A percentile compares a stretch with the other conserved stretches of the same genome.
Evolutionary conservation across 1,140 invertebrate species (phyloP).

Genomic region (Ips nitidus): DNA sequence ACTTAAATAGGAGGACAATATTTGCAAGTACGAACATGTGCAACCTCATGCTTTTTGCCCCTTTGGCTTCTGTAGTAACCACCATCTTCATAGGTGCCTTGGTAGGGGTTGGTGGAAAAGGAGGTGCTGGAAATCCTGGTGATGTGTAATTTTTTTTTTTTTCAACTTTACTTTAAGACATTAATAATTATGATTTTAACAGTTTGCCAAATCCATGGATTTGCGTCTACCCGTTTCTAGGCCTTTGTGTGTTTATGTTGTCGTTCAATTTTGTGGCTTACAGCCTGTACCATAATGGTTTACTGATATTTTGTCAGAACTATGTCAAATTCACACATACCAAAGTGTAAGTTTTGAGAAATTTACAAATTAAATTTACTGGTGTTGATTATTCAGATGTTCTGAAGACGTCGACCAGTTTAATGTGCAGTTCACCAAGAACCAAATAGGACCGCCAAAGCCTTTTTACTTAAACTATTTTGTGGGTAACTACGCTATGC

Average conservation of each 20-base stretch:
- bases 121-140: conserved; percentile 28
- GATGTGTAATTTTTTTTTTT: conserved; percentile 20
- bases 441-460: conserved; percentile 10
- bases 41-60: conserved; percentile 28
- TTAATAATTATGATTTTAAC: background rate
- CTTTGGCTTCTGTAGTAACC: conserved; percentile 19
- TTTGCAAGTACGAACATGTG: conserved; percentile 30
- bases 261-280: conserved; percentile 18
- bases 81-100: conserved; percentile 22
- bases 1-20: conserved; percentile 14
- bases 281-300: conserved; percentile 18
- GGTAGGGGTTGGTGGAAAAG: conserved; percentile 17
- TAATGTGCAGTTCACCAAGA: conserved; percentile 18
- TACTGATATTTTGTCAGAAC: conserved; percentile 12
- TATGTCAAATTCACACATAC: conserved; percentile 12
- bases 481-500: conserved; percentile 5
- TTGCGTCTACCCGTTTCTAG: conserved; percentile 32
- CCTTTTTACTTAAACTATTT: conserved; percentile 20
- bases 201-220: conserved; percentile 30
- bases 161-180: background rate
- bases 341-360: conserved; percentile 3
- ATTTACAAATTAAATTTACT: background rate
- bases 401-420: conserved; percentile 11
- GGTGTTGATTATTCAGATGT: conserved; percentile 22
- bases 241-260: conserved; percentile 25